A percentile compares a stretch with the other conserved stretches of the same genome.
These are phyloP conservation scores for Hirtodrosophila cameraria DNA, from an alignment of 2,888 invertebrate genomes.

Conservation along the genomic window DNA sequence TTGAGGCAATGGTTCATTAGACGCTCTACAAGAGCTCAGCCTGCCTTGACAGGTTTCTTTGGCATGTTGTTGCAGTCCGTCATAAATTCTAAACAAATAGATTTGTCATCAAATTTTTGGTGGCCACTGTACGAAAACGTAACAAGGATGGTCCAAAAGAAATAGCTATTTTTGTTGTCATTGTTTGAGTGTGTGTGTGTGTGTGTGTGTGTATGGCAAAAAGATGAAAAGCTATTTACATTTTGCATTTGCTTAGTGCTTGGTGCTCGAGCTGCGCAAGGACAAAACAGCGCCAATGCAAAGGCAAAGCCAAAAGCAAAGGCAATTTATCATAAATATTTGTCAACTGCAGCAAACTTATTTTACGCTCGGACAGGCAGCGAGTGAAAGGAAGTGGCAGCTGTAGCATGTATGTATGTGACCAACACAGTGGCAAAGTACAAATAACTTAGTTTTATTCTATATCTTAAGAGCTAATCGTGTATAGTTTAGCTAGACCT, in stretches of 20 bases:
- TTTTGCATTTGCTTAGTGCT: slow-evolving; percentile 57
- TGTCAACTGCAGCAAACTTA: slow-evolving; percentile 77
- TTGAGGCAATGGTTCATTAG: slow-evolving; percentile 54
- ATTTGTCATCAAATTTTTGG: slow-evolving; percentile 65
- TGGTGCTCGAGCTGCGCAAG: slow-evolving; percentile 29
- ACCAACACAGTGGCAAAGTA: slow-evolving; percentile 20
- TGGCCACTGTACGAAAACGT: slow-evolving; percentile 30
- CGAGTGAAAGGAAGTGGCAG: slow-evolving; percentile 16
- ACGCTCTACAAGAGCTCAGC: slow-evolving; percentile 24
- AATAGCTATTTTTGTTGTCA: slow-evolving; percentile 3
- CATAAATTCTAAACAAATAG: slow-evolving; percentile 70
- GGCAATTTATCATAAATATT: slow-evolving; percentile 81
- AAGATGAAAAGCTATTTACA: slow-evolving; percentile 72
- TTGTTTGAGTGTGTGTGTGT: neutral
- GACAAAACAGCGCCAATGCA: slow-evolving; percentile 37
- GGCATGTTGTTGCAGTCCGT: slow-evolving; percentile 44
- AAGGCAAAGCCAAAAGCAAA: slow-evolving; percentile 43
- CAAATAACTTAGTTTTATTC: slow-evolving; percentile 50
- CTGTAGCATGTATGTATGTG: too few species aligned
- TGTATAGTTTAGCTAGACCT: slow-evolving; percentile 29
- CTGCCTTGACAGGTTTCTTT: slow-evolving; percentile 36
- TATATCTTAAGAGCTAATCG: slow-evolving; percentile 33
- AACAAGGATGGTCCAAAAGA: slow-evolving; percentile 22
- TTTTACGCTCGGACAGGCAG: slow-evolving; percentile 71
- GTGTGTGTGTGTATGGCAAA: slow-evolving; percentile 21